Base-by-base conservation (phyloP, 2,797 vertebrate genomes). In the Manis javanica region DNA sequence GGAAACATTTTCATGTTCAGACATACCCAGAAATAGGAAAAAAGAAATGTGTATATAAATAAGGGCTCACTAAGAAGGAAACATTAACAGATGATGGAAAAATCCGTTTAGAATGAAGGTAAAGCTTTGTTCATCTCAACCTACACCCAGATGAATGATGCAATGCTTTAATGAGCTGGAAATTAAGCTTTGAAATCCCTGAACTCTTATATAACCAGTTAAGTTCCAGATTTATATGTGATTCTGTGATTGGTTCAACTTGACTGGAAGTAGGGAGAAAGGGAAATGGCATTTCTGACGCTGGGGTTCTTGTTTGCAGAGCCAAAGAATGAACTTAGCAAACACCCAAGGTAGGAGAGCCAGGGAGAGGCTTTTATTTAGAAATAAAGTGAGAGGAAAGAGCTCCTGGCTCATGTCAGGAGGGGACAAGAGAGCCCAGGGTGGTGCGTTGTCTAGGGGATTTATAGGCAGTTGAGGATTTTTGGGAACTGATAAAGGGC, bases 221-320 rank as follows among this genome's bases (percentile, higher is more conserved):
- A 79, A 95, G 77, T 75, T 78, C 5, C 23, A 87, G 39, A 75
- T 87, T 88, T 91, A 31, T 82, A 51, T 89, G 61, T 61, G 23
- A 88, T 85, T 89, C 71, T n/a, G 2, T 86, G 53, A 53, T 77
- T 89, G 34, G 14, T 90, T 94, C 42, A 74, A 23, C 53, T 86
- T 72, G 87, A 71, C 9, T 29, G 78, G 49, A 91, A 55, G 15
- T 13, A 39, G 46, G 53, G 7, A 69, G 34, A 37, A 39, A 57
- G 7, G n/a, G 29, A 89, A 68, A 85, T 10, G 2, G 6, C 5
- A 46, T 85, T 66, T 39, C 37, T 39, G 37, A 39, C 5, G 37
- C 37, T 5, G 3, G 5, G 37, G 37, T 39, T 39, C 37, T 39
- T 39, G 37, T 39, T 39, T 39, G 37, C 37, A 5, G 37, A 39